These are phyloP conservation scores for Sturmia bella DNA, from an alignment of 2,888 invertebrate species.

Conservation along the genomic window DNA sequence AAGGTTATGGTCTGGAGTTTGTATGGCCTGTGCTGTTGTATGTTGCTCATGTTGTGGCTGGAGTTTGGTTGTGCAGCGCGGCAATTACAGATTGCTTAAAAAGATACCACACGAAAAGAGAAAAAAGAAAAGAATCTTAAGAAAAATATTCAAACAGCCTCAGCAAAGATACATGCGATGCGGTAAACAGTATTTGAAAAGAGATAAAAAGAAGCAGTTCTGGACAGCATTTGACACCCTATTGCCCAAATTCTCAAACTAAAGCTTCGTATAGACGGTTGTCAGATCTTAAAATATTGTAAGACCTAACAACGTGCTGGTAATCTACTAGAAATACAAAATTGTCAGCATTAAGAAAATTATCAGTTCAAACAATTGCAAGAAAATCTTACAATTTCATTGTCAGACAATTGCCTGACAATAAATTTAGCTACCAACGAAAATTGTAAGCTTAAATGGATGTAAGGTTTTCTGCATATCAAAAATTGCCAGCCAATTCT, in stretches of 20 bases:
- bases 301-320: too few species aligned
- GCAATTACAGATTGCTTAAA: constrained; percentile 62
- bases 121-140: constrained; percentile 35
- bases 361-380: too few species aligned
- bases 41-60: constrained; percentile 39
- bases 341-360: too few species aligned
- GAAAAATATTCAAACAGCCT: constrained; percentile 30
- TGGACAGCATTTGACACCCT: constrained; percentile 34
- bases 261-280: too few species aligned
- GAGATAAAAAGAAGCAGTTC: constrained; percentile 9
- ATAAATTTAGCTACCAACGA: too few species aligned
- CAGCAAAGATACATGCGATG: constrained; percentile 30
- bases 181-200: constrained; percentile 50
- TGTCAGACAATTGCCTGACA: too few species aligned
- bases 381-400: too few species aligned
- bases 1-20: constrained; percentile 65
- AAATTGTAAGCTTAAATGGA: too few species aligned
- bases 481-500: too few species aligned
- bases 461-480: too few species aligned
- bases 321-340: too few species aligned
- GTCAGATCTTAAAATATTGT: too few species aligned
- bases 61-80: constrained; percentile 42
- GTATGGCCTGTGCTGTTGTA: constrained; percentile 12
- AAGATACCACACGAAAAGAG: constrained; percentile 59
- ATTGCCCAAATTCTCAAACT: background rate